A percentile compares a stretch with the other conserved stretches of the same genome.
phyloP scores from a whole-genome alignment of 2,797 vertebrate genomes.

The Gila robusta region DNA sequence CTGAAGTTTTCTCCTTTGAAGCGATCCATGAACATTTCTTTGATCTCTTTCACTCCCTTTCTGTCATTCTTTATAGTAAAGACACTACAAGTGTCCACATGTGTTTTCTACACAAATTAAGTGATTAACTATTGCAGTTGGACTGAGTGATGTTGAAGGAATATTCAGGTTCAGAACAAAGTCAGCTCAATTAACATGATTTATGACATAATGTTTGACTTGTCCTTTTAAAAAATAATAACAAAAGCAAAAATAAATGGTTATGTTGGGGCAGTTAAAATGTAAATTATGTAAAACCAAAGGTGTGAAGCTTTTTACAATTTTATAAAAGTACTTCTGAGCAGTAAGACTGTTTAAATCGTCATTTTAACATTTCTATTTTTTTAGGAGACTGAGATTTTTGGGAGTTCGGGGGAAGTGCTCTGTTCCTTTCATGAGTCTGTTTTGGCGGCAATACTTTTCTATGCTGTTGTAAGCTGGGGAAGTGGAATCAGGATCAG shows the following conservation, averaged over 20 bases:
- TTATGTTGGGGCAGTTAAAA: neutral
- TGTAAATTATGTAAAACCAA: neutral
- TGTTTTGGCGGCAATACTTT: no score
- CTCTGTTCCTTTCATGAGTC: no score
- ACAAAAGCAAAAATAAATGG: neutral
- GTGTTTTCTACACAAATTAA: neutral
- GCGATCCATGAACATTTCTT: neutral
- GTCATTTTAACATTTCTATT: no score
- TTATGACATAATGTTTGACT: neutral
- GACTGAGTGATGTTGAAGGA: neutral
- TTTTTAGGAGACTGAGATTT: no score
- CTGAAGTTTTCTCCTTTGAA: slow-evolving; percentile 8
- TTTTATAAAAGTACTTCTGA: neutral
- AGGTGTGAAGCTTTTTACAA: neutral
- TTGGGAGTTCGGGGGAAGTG: no score
- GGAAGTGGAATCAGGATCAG: no score
- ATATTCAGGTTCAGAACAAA: neutral
- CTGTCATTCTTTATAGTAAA: slow-evolving; percentile 2
- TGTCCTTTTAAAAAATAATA: neutral
- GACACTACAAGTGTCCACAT: neutral
- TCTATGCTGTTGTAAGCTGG: no score
- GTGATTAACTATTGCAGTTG: neutral
- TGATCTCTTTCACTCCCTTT: neutral
- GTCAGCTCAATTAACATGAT: neutral
- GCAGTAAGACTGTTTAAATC: no score